Evolutionary conservation across 2,113 vertebrate genomes (phyloP).

Genomic region (Benitochromis conjunctus): DNA sequence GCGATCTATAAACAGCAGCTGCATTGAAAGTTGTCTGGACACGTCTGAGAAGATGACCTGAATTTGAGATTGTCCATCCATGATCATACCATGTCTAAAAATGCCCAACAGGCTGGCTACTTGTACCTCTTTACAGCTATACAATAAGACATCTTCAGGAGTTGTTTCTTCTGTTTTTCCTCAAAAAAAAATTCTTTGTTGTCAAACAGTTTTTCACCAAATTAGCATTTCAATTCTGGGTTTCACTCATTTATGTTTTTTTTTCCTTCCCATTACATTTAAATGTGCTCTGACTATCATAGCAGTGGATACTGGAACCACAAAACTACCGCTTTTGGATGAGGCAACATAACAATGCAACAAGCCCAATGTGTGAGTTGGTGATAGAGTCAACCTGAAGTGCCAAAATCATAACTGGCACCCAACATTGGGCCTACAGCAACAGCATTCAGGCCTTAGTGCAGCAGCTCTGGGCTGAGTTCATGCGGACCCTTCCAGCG

Average conservation of each 20-base stretch:
- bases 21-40: background rate
- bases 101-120: background rate
- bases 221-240: background rate
- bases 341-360: background rate
- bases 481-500: background rate
- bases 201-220: background rate
- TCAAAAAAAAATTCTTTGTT: background rate
- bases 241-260: background rate
- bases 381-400: background rate
- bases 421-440: background rate
- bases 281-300: background rate
- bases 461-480: conserved; percentile 19
- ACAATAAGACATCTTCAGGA: background rate
- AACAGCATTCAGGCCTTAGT: background rate
- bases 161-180: background rate
- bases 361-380: background rate
- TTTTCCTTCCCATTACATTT: background rate
- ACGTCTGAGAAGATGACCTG: background rate
- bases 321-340: background rate
- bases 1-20: background rate
- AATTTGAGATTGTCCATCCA: background rate
- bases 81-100: background rate
- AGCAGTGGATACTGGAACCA: background rate
- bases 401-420: background rate
- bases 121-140: background rate